Evolutionary conservation across 2,113 vertebrate genomes (phyloP), one percentile per base, ranked within the genome.

Genomic region (Camarhynchus parvulus): DNA sequence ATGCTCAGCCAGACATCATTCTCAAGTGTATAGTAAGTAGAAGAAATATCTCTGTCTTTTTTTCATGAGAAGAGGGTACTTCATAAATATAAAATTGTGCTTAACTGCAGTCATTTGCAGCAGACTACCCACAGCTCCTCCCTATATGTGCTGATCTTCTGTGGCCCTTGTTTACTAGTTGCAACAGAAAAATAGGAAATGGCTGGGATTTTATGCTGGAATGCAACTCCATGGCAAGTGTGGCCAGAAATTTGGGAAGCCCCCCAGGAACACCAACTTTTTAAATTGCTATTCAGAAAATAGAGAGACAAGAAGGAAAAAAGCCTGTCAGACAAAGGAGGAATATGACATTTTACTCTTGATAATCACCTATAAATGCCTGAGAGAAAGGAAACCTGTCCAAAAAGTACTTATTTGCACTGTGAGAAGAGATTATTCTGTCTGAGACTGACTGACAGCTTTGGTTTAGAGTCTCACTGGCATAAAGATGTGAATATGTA

Each of bases 331-430:
- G 76, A 55, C 58, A 81, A 77, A 73, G 47, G 80, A 39, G 3
- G 59, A 85, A 75, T 75, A 81, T 83, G 53, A 84, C 81, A 94
- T 92, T 95, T 88, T 21, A 83, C 74, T 95, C 79, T 88, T 86
- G 93, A 83, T 88, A 93, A 76, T 96, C 96, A 95, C 74, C 35
- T 73, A 23, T 81, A 94, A 94, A 95, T 89, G 88, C 42, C 62
- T 53, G 44, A 50, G 52, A 94, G 83, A 91, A 83, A 89, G 55
- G 85, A 91, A 95, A 64, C 3, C 64, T 49, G 41, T 61, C 79
- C 73, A 89, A 84, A 91, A 97, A 91, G 56, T 49, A 47, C 49
- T 96, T 91, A 70, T 1, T 25, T 87, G 49, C 37, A 27, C 55
- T 28, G 28, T 11, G 17, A 49, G 74, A 77, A 94, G 66, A 86